phyloP scores from a whole-genome alignment of 2,888 invertebrate species.

The Cephus pulcher region DNA sequence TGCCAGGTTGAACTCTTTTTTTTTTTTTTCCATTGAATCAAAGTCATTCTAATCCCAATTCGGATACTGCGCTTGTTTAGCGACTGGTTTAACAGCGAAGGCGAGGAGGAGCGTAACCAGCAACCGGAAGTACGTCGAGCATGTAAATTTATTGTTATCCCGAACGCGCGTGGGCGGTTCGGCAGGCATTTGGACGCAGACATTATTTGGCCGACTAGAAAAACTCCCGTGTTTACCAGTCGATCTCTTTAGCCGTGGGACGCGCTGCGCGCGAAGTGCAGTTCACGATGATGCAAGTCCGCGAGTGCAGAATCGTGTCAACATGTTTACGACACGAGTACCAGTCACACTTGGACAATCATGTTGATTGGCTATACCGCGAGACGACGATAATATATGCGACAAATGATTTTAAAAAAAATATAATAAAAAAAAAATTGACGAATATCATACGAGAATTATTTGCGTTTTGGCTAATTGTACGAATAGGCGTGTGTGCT shows the following conservation, averaged over 20 bases:
- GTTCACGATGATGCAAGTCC: background rate
- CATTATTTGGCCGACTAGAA: background rate
- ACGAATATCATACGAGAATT: background rate
- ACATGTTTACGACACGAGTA: slow-evolving; percentile 17
- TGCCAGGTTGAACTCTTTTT: no score
- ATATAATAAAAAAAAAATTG: background rate
- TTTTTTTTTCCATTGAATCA: no score
- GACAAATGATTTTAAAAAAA: background rate
- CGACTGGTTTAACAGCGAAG: background rate
- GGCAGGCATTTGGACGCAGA: background rate
- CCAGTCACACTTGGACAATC: slow-evolving; percentile 4
- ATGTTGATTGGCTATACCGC: slow-evolving; percentile 4
- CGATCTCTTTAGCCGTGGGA: background rate
- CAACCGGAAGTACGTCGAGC: background rate
- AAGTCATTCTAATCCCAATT: background rate
- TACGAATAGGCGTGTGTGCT: background rate
- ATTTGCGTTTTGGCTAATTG: background rate
- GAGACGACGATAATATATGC: background rate
- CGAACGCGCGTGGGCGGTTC: background rate
- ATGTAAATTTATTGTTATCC: background rate
- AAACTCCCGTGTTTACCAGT: background rate
- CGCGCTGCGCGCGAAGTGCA: background rate
- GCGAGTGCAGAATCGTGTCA: slow-evolving; percentile 17
- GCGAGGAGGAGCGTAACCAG: background rate
- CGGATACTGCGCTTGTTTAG: background rate